phyloP scores from a whole-genome alignment of 2,888 invertebrate species.

The Laothoe populi region DNA sequence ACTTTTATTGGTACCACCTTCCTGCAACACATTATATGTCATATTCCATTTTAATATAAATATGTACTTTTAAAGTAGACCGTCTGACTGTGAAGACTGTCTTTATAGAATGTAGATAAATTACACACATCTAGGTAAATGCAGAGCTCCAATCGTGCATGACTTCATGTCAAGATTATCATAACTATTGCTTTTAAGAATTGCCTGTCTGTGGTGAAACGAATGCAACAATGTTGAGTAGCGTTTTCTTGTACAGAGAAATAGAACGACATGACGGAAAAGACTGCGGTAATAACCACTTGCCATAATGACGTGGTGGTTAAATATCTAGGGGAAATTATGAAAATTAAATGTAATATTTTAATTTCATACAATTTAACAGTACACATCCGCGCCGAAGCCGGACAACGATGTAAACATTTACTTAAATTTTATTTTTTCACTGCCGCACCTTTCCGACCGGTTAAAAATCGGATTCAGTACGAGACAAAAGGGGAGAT shows the following conservation, averaged over 20 bases:
- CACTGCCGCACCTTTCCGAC: slow-evolving; percentile 58
- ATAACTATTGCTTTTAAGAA: slow-evolving; percentile 24
- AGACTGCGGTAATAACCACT: slow-evolving; percentile 23
- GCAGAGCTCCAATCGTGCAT: slow-evolving; percentile 10
- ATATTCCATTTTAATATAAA: not conserved
- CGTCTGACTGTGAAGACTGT: not conserved
- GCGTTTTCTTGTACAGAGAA: slow-evolving; percentile 25
- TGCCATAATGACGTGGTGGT: slow-evolving; percentile 19
- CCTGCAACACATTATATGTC: too few relatives aligned
- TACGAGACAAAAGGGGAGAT: slow-evolving; percentile 59
- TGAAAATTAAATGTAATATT: slow-evolving; percentile 23
- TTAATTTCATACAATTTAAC: slow-evolving; percentile 28
- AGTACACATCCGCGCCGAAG: slow-evolving; percentile 35
- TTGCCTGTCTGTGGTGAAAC: slow-evolving; percentile 24
- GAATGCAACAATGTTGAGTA: slow-evolving; percentile 33
- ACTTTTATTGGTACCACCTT: too few relatives aligned
- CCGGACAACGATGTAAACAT: slow-evolving; percentile 44
- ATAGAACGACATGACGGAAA: slow-evolving; percentile 26
- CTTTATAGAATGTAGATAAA: slow-evolving; percentile 3
- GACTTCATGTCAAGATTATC: slow-evolving; percentile 25
- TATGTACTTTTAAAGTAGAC: not conserved
- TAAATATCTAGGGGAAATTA: slow-evolving; percentile 28
- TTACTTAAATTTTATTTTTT: slow-evolving; percentile 48
- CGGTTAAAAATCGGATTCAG: slow-evolving; percentile 62
- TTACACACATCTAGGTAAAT: slow-evolving; percentile 1